Evolutionary conservation across 2,888 invertebrate species (phyloP).

Genomic region (Epinotia ramella): DNA sequence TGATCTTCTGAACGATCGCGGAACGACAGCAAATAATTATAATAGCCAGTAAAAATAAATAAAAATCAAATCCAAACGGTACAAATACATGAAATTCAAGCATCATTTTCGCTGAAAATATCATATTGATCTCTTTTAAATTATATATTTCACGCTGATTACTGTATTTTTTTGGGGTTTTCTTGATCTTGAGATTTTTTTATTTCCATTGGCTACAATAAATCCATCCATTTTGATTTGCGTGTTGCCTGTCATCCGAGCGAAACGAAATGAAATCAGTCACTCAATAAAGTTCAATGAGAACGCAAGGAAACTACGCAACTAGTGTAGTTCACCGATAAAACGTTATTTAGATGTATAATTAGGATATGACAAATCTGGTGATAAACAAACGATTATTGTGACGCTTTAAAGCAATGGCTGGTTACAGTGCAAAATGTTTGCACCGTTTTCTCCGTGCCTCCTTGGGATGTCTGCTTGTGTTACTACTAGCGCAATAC

Average conservation of each 20-base stretch:
- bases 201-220: constrained; percentile 28
- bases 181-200: neutral
- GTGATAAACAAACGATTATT: constrained; percentile 54
- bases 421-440: constrained; percentile 58
- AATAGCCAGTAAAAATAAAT: constrained; percentile 6
- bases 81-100: neutral
- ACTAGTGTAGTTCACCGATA: constrained; percentile 13
- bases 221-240: constrained; percentile 44
- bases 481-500: constrained; percentile 67
- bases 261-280: constrained; percentile 39
- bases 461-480: constrained; percentile 68
- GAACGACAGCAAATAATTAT: neutral
- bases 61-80: neutral
- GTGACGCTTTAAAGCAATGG: constrained; percentile 67
- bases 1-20: constrained; percentile 6
- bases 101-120: no score
- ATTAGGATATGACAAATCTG: constrained; percentile 70
- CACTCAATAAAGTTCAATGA: constrained; percentile 44
- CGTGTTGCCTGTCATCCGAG: constrained; percentile 41
- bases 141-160: no score
- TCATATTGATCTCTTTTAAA: neutral
- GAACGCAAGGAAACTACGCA: constrained; percentile 26
- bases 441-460: constrained; percentile 64
- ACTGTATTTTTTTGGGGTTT: neutral
- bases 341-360: constrained; percentile 48